Base-by-base conservation (phyloP, 2,888 invertebrate species). In the Lochmaea capreae region DNA sequence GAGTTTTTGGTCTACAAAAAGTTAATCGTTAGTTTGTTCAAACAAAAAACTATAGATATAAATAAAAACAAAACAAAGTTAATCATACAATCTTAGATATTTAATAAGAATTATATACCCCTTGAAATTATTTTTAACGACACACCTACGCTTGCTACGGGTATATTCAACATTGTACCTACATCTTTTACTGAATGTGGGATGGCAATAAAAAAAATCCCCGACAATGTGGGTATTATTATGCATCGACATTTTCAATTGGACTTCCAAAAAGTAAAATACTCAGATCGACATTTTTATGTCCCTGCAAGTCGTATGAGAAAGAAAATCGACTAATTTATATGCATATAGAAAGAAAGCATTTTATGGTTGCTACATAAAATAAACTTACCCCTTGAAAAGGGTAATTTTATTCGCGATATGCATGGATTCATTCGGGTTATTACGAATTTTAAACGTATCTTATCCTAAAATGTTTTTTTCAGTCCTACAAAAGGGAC, bases 1-100 rank as follows among this genome's bases (percentile, higher is more conserved):
- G 92, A 91, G 83, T 91, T 88, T 83, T 94, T 94, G 79, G 91
- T 90, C 92, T 91, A 78, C 49, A 85, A 83, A 22, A 54, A 16
- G 1, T 49, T n/a, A 49, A 49, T n/a, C 4, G 14, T 49, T 2
- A n/a, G n/a, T 49, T n/a, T n/a, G n/a, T n/a, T 49, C 8, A 49
- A 3, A 14, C 18, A 26, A 65, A 42, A 46, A 65, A 65, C 69
- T 71, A 72, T 26, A 71, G 22, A 57, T 16, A 49, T 39, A 22
- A 49, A 65, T 61, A 33, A 63, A 26, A 57, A 14, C 18, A 22
- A 61, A 61, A 54, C 1, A 1, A 16, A 1, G 54, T 14, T 2
- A 16, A 54, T 14, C 54, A 14, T 16, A 49, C 49, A 26, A 49
- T 9, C 0, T 49, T 49, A 14, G 10, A 4, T 0, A 26, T 26